Evolutionary conservation across 2,888 invertebrate genomes (phyloP).

Genomic region (Cotesia congregata): DNA sequence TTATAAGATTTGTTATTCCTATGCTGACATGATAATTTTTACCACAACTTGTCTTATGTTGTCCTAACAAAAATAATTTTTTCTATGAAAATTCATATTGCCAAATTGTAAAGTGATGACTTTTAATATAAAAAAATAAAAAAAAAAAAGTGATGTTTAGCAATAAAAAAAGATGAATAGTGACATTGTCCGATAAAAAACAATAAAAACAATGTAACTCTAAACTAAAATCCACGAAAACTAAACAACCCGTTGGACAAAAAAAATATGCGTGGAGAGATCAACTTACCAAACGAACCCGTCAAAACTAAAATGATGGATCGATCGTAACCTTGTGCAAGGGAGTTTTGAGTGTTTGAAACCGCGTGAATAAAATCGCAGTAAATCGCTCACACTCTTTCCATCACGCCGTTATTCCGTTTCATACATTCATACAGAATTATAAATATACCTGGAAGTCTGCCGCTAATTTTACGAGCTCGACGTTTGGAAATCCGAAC

Average conservation of each 20-base stretch:
- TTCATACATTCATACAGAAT: conserved; percentile 8
- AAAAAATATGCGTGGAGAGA: conserved; percentile 3
- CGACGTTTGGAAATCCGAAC: conserved; percentile 22
- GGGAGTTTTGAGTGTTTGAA: conserved; percentile 55
- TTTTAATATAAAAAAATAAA: too few species aligned
- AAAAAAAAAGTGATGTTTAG: too few species aligned
- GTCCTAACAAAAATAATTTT: too few species aligned
- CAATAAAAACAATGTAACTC: neutral
- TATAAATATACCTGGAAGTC: conserved; percentile 22
- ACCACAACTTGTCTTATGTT: too few species aligned
- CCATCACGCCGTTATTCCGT: conserved; percentile 2
- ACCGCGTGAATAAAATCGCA: conserved; percentile 55
- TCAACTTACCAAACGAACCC: conserved; percentile 60
- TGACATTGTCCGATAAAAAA: conserved; percentile 1
- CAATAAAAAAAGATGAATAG: neutral
- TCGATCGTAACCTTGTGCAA: conserved; percentile 56
- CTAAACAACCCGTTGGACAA: neutral
- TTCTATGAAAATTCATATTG: too few species aligned
- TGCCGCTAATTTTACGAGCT: conserved; percentile 24
- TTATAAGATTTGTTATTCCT: too few species aligned
- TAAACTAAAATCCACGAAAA: neutral
- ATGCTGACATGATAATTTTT: too few species aligned
- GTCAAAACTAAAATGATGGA: conserved; percentile 66
- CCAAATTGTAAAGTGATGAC: too few species aligned
- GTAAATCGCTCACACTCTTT: conserved; percentile 51